phyloP scores from a whole-genome alignment of 2,113 vertebrate genomes.

The Glaucomys volans region DNA sequence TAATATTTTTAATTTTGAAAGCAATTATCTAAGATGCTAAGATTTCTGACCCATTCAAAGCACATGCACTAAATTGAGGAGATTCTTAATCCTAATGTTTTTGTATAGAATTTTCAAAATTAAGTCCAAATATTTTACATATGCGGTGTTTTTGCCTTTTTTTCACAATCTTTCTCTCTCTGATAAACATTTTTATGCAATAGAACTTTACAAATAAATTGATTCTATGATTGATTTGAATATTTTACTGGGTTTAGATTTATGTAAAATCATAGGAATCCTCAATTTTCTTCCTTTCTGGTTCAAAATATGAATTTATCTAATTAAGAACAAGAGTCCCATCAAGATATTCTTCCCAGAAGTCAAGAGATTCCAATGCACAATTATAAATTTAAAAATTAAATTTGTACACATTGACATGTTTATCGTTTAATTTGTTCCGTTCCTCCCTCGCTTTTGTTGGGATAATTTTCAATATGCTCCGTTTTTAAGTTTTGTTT shows the following conservation, averaged over 20 bases:
- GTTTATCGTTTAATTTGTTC: constrained; percentile 52
- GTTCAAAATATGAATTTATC: constrained; percentile 43
- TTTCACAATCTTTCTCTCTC: not conserved
- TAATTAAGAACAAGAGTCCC: constrained; percentile 18
- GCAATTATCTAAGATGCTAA: not conserved
- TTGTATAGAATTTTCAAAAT: not conserved
- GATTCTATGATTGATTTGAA: not conserved
- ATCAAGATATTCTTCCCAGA: constrained; percentile 49
- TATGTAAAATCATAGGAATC: constrained; percentile 41
- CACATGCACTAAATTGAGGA: not conserved
- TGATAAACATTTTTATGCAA: not conserved
- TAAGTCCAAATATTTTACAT: not conserved
- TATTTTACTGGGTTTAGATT: constrained; percentile 46
- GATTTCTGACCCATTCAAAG: not conserved
- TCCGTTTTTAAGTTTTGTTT: constrained; percentile 37
- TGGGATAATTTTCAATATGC: constrained; percentile 41
- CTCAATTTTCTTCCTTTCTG: not conserved
- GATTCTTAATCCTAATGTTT: not conserved
- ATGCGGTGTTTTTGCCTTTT: not conserved
- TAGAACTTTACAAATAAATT: constrained; percentile 16
- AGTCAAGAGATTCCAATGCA: constrained; percentile 38
- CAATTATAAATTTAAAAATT: constrained; percentile 55
- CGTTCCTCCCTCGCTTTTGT: not conserved
- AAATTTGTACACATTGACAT: constrained; percentile 40
- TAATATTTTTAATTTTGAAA: not conserved